Base-by-base conservation (phyloP, 2,888 invertebrate species). In the Microchrysa polita region DNA sequence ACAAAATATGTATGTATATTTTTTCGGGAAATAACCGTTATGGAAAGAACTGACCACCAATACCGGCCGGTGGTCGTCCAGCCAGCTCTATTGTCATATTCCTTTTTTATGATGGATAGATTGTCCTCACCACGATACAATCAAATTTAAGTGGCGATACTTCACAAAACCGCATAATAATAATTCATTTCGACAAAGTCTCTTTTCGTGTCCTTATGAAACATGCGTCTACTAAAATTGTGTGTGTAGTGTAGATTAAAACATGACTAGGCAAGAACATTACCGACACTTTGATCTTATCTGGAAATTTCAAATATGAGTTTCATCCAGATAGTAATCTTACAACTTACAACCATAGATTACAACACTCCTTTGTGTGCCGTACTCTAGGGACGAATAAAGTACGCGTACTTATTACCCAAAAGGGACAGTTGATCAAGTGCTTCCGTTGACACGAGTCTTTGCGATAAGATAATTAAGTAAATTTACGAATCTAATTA, bases 401-500 rank as follows among this genome's bases (percentile, higher is more conserved):
- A n/a, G 61, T 34, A 34, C 27, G n/a, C n/a, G 27, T 34, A 12
- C 44, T 22, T 65, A 42, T 22, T 18, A 12, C 12, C 34, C n/a
- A 2, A 18, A 23, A 10, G 48, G 14, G 57, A 53, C 16, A 27
- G 10, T 34, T 53, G 67, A 67, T 67, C 67, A 67, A 67, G 67
- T 67, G 53, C n/a, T 67, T 55, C 34, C 67, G 53, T 67, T 55
- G 67, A 67, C 67, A 53, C 53, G 67, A 67, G 55, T 16, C 53
- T 18, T 67, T 55, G 16, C 16, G 16, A 27, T 55, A 34, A 10
- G 55, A 27, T 53, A 67, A 55, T 67, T 67, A 53, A 53, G 27
- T 53, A 67, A 67, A 67, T 52, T 34, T 67, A 67, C 67, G 53
- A 67, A 67, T 18, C 67, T 67, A 67, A 67, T 67, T 67, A 67